Evolutionary conservation across 2,797 vertebrate species (phyloP).

Genomic region (Gallirallus australis): DNA sequence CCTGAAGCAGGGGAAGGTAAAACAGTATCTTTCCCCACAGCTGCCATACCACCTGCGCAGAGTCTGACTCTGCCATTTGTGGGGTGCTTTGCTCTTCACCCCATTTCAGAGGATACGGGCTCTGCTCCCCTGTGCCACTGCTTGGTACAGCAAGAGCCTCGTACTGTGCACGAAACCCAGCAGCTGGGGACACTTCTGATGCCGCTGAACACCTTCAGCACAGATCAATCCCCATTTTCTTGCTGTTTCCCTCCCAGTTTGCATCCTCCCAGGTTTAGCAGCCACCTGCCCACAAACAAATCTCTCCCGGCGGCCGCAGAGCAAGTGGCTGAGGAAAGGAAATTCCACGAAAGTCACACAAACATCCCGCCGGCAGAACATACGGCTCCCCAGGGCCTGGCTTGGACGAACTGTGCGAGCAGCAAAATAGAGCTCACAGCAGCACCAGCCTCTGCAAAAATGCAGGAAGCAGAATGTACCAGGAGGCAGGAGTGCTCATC

Average conservation of each 20-base stretch:
- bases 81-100: not conserved
- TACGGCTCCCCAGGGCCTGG: not conserved
- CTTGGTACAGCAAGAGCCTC: not conserved
- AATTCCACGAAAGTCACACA: conserved; percentile 51
- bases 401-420: conserved; percentile 42
- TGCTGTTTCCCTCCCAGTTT: not conserved
- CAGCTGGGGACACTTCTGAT: not conserved
- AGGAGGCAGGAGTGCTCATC: not conserved
- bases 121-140: not conserved
- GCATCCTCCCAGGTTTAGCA: not conserved
- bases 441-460: not conserved
- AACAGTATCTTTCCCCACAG: not conserved
- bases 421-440: not conserved
- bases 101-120: not conserved
- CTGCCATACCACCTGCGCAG: accelerated
- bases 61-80: not conserved
- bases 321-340: not conserved
- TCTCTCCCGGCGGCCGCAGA: accelerated
- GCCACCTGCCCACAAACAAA: not conserved
- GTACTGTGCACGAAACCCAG: not conserved
- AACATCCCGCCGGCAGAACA: conserved; percentile 19
- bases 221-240: not conserved
- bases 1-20: not conserved
- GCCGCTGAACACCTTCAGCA: not conserved
- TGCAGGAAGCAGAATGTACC: conserved; percentile 47